Percentiles rank a stretch among this genome's conserved stretches.
phyloP scores from a whole-genome alignment of 2,888 invertebrate species.

The Lasioglossum vierecki region DNA sequence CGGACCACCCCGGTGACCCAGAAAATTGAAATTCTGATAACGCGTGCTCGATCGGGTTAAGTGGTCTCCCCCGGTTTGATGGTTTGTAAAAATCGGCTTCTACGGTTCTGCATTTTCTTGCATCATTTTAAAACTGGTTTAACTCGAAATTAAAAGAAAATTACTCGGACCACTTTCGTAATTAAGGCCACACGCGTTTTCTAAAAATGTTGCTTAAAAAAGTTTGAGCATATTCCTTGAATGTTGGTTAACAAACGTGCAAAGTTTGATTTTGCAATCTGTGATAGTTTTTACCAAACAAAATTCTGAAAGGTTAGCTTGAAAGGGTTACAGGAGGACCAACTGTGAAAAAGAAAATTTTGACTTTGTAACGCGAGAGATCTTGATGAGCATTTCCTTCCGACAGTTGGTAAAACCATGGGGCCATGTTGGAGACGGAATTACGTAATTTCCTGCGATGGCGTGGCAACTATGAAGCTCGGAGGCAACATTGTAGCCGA shows the following conservation, averaged over 20 bases:
- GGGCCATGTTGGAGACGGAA: neutral
- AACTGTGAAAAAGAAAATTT: neutral
- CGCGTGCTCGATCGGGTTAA: neutral
- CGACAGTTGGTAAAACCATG: neutral
- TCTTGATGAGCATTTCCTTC: neutral
- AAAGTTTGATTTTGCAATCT: neutral
- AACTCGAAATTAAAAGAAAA: too few relatives aligned
- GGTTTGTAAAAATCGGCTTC: neutral
- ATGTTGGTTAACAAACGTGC: neutral
- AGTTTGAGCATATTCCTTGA: neutral
- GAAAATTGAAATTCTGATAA: constrained; percentile 30
- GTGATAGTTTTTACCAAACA: neutral
- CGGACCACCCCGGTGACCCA: constrained; percentile 4
- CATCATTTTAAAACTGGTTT: too few relatives aligned
- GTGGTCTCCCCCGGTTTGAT: neutral
- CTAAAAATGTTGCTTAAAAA: neutral
- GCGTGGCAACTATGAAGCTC: neutral
- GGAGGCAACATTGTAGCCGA: constrained; percentile 17
- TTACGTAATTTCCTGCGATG: constrained; percentile 2
- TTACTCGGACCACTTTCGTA: too few relatives aligned
- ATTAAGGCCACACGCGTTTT: too few relatives aligned
- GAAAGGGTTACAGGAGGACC: neutral
- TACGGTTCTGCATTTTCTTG: neutral
- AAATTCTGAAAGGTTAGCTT: neutral
- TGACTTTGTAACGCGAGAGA: neutral